phyloP scores from a whole-genome alignment of 2,113 vertebrate species.

The Aythya baeri region DNA sequence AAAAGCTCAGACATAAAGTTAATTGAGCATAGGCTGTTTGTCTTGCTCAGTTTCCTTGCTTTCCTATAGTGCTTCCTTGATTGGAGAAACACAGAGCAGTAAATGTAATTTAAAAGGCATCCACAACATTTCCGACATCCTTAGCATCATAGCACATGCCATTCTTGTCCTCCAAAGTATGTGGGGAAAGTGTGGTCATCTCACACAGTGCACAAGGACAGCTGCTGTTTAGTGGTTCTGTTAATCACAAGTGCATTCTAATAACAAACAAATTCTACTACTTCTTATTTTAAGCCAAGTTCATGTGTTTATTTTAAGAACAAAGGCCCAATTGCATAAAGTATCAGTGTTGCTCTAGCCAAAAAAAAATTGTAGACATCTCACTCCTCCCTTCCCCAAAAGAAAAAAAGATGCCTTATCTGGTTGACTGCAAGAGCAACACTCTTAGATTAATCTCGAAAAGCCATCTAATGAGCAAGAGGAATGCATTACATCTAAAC shows the following conservation, averaged over 20 bases:
- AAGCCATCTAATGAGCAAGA: conserved; percentile 32
- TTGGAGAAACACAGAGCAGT: background rate
- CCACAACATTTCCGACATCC: conserved; percentile 21
- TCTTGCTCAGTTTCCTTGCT: background rate
- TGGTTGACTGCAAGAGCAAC: conserved; percentile 48
- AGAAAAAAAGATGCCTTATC: conserved; percentile 29
- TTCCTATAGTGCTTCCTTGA: background rate
- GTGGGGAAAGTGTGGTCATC: conserved; percentile 18
- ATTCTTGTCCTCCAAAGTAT: conserved; percentile 43
- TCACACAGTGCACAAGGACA: conserved; percentile 13
- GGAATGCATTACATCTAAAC: conserved; percentile 36
- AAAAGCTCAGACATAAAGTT: background rate
- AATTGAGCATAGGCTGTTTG: background rate
- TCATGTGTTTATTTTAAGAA: conserved; percentile 63
- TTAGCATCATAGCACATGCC: conserved; percentile 21
- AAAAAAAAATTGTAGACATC: conserved; percentile 1
- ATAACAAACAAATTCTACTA: conserved; percentile 40
- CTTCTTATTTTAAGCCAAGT: conserved; percentile 42
- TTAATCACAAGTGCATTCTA: conserved; percentile 19
- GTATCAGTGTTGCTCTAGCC: background rate
- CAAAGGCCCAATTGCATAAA: conserved; percentile 30
- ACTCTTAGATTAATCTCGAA: conserved; percentile 48
- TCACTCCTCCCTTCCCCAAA: background rate
- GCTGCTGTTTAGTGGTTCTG: conserved; percentile 33
- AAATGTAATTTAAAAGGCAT: conserved; percentile 46